Evolutionary conservation across 2,113 vertebrate genomes (phyloP), one percentile per base, ranked within the genome.

Genomic region (Nesoenas mayeri): DNA sequence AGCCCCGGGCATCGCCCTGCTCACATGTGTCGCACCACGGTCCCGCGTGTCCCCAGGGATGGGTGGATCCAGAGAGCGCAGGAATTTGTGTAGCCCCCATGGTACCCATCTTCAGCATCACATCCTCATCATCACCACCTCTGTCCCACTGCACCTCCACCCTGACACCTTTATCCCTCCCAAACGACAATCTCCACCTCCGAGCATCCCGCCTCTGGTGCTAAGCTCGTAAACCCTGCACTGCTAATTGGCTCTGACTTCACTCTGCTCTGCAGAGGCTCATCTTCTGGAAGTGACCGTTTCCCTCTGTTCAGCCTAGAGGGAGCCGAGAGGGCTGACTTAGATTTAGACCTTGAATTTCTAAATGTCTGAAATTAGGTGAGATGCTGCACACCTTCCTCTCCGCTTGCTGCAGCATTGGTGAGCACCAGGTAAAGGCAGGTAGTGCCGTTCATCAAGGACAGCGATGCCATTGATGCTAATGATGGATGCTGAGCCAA

Each of bases 1-100:
- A 0, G 60, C 54, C 79, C 79, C 0, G 0, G 82, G 71, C 69
- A 72, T 28, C 0, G 1, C 74, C 0, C 0, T 24, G 42, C 89
- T 69, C 0, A 0, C 50, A 2, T 54, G 75, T 85, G 89, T 61
- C 93, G 77, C 50, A 8, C 44, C 0, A 9, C 8, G 0, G 42
- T 38, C 89, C 80, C 62, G 28, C 6, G 12, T 15, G 0, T 21
- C 72, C 40, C 69, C 6, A 8, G 75, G 71, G 15, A 1, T 15
- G 47, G 14, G 61, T 10, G 18, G 21, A 26, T 10, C 34, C 56
- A 31, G 29, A 14, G 15, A n/a, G 15, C 3, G 34, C 26, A 42
- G 48, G 47, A 12, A 38, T 56, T 56, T 1, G 0, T 1, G 0
- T 15, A 15, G 53, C 38, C 29, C 56, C 50, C 4, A 0, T 3